phyloP scores from a whole-genome alignment of 2,113 vertebrate species.

The Crotalus helleri region DNA sequence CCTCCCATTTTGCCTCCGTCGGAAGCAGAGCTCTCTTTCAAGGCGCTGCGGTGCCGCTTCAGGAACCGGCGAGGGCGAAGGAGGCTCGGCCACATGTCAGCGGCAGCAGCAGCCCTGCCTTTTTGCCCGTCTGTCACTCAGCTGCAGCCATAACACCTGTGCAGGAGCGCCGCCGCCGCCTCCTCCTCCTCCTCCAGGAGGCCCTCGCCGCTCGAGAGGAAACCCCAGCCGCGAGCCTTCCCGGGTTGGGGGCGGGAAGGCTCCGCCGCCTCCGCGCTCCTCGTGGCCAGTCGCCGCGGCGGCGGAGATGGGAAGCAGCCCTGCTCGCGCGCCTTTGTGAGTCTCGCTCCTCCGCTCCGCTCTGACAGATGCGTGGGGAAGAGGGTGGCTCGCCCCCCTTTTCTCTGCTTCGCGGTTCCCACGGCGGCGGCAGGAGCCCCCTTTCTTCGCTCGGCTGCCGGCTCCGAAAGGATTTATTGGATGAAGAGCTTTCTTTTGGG shows the following conservation, averaged over 20 bases:
- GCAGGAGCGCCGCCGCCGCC: constrained; percentile 18
- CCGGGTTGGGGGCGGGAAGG: neutral
- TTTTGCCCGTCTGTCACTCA: constrained; percentile 1
- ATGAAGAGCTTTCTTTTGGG: constrained; percentile 23
- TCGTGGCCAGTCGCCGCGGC: neutral
- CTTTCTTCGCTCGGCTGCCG: neutral
- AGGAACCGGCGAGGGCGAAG: neutral
- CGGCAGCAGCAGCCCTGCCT: constrained; percentile 13
- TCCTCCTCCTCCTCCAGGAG: constrained; percentile 39
- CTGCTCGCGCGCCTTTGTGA: constrained; percentile 5
- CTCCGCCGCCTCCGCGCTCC: neutral
- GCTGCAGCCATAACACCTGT: constrained; percentile 56
- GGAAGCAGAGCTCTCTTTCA: neutral
- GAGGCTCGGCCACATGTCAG: constrained; percentile 16
- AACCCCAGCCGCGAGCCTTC: constrained; percentile 3
- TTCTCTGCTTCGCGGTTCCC: neutral
- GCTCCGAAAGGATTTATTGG: constrained; percentile 59
- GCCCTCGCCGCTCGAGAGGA: constrained; percentile 21
- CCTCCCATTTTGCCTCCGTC: neutral
- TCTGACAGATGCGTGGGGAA: constrained; percentile 30
- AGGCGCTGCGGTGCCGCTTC: neutral
- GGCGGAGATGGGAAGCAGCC: constrained; percentile 14
- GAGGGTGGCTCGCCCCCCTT: constrained; percentile 30
- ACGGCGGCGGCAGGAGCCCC: neutral
- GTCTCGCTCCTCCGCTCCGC: constrained; percentile 1